Evolutionary conservation across 2,113 vertebrate genomes (phyloP), one percentile per base, ranked within the genome.

Genomic region (Azemiops feae): DNA sequence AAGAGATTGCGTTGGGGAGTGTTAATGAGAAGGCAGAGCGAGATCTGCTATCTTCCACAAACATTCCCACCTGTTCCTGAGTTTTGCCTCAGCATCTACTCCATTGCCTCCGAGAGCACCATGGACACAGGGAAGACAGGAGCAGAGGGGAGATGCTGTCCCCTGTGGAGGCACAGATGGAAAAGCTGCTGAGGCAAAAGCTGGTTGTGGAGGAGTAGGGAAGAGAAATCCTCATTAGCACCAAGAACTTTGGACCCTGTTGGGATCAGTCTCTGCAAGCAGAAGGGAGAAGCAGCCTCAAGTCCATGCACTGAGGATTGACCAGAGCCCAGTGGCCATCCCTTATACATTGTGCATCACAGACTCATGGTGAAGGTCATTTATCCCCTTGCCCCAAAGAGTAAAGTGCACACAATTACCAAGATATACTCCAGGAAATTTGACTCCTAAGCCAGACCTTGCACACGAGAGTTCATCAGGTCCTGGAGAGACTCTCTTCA

Each of bases 51-150:
- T 9, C 53, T 12, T 39, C 52, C 39, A 10, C 92, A 1, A 27
- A 23, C 16, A 23, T 22, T 12, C 69, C 25, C 18, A 6, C n/a
- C 34, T 30, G 50, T 43, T n/a, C 92, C 92, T 23, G 27, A n/a
- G 52, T 39, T 16, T 58, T 89, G 69, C 92, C 74, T 90, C 92
- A 60, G 69, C 92, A 60, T 23, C 88, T 86, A 45, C 39, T 81
- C 88, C 69, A 18, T 47, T 53, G 54, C 92, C 74, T 90, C 74
- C 54, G 8, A 90, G 92, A 93, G 92, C 92, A 93, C 92, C 92
- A 90, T 86, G 92, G 74, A 90, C 54, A n/a, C 92, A 90, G 92
- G 92, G 92, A 93, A 93, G 92, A 93, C 88, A 45, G 88, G 50
- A 64, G 60, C 69, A 30, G 88, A 39, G 88, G 64, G 92, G 50